phyloP scores from a whole-genome alignment of 2,113 vertebrate species.

The Oreochromis tanganicae region DNA sequence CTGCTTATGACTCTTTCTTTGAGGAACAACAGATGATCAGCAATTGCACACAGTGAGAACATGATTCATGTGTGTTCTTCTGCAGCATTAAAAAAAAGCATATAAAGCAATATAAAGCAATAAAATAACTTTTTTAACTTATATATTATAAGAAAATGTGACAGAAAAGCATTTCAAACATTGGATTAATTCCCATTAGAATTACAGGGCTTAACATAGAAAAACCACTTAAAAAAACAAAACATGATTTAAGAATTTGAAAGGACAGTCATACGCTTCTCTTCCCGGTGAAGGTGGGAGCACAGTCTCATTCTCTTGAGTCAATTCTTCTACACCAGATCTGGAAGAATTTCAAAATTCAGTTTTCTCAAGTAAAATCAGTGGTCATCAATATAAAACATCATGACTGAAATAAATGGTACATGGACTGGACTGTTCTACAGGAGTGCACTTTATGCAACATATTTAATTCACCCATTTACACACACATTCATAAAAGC shows the following conservation, averaged over 20 bases:
- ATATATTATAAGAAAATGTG: background rate
- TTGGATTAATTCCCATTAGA: background rate
- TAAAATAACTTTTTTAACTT: background rate
- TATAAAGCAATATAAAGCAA: too few species aligned
- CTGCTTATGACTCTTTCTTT: background rate
- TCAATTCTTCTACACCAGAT: slow-evolving; percentile 75
- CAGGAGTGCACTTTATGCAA: background rate
- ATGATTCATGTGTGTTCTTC: background rate
- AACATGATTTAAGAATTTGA: background rate
- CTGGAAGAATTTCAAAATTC: slow-evolving; percentile 45
- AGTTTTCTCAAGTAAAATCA: background rate
- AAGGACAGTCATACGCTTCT: slow-evolving; percentile 73
- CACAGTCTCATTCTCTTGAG: slow-evolving; percentile 71
- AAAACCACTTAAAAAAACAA: background rate
- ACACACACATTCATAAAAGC: background rate
- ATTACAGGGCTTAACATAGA: background rate
- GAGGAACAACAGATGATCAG: background rate
- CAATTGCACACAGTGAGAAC: background rate
- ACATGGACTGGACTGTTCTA: background rate
- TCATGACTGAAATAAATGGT: background rate
- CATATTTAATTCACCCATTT: background rate
- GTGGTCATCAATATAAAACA: background rate
- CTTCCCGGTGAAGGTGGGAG: slow-evolving; percentile 56
- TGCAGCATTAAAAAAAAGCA: background rate
- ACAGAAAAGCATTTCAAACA: background rate